Evolutionary conservation across 2,113 vertebrate species (phyloP).

Genomic region (Salvelinus sp.): DNA sequence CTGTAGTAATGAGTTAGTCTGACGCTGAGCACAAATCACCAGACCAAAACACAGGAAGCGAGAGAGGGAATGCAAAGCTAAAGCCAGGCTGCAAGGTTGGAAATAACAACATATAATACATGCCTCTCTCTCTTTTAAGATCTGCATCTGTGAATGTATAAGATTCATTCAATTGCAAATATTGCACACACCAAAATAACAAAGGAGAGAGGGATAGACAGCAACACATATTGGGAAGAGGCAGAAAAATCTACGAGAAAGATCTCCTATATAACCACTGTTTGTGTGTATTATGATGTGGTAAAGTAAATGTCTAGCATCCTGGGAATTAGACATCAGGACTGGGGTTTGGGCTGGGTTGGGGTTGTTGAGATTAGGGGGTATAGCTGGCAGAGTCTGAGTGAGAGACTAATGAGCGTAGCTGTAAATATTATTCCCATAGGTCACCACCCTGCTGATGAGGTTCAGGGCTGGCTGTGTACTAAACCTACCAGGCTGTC

Average conservation of each 20-base stretch:
- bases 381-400: constrained; percentile 37
- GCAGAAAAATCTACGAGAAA: background rate
- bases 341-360: constrained; percentile 40
- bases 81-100: background rate
- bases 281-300: constrained; percentile 13
- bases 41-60: background rate
- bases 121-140: background rate
- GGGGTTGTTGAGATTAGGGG: constrained; percentile 53
- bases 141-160: background rate
- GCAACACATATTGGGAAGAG: background rate
- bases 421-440: constrained; percentile 60
- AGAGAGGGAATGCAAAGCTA: background rate
- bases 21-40: background rate
- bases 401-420: constrained; percentile 46
- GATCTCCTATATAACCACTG: background rate
- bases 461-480: background rate
- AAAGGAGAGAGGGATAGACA: background rate
- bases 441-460: constrained; percentile 46
- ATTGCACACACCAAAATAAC: background rate
- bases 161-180: background rate
- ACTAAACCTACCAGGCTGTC: too few species aligned
- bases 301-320: constrained; percentile 12
- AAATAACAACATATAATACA: background rate
- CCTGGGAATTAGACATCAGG: constrained; percentile 28
- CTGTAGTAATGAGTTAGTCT: constrained; percentile 3